phyloP scores from a whole-genome alignment of 23 tunicate genomes.

The Styela plicata region DNA sequence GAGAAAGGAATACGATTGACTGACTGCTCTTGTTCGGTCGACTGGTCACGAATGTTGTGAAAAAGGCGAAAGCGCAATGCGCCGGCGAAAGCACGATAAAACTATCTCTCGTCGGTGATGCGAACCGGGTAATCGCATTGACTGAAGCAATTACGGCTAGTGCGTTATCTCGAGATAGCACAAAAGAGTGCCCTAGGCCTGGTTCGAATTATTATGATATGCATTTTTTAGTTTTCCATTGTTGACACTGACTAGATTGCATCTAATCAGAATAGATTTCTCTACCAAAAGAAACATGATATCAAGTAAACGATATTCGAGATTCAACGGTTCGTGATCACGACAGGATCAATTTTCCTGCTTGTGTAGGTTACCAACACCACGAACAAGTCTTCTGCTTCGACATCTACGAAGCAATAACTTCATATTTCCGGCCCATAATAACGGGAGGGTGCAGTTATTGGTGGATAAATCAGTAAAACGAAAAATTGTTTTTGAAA shows the following conservation, averaged over 20 bases:
- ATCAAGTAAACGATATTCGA: background rate
- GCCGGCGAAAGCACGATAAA: background rate
- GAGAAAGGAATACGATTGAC: constrained; percentile 3
- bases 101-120: background rate
- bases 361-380: too few relatives aligned
- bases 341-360: too few relatives aligned
- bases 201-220: background rate
- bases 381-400: too few relatives aligned
- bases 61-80: background rate
- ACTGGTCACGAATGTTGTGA: background rate
- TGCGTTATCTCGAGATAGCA: background rate
- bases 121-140: background rate
- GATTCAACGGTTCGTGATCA: too few relatives aligned
- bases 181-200: background rate
- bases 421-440: too few relatives aligned
- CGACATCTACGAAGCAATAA: too few relatives aligned
- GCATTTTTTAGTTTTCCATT: background rate
- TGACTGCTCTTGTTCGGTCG: background rate
- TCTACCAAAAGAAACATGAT: constrained; percentile 9
- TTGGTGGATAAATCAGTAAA: too few relatives aligned
- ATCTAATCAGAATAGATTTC: constrained; percentile 4
- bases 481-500: too few relatives aligned
- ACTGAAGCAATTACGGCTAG: background rate
- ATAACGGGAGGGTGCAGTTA: too few relatives aligned
- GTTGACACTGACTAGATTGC: background rate